Conservation (phyloP, 2,113 vertebrate genomes). For the Microcebus ravelobensis region DNA sequence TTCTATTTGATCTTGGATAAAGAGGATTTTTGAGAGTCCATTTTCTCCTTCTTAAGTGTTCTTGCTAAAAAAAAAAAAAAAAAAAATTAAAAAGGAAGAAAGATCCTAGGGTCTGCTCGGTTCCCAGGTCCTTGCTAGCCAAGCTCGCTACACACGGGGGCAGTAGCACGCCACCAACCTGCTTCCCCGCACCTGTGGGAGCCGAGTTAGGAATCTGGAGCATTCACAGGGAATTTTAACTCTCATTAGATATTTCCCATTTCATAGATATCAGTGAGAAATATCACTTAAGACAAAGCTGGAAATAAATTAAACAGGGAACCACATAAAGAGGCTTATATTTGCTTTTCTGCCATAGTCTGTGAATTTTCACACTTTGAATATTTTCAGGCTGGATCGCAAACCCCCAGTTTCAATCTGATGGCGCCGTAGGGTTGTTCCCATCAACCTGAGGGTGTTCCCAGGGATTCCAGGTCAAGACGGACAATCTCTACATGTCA, state of each 20-base stretch:
- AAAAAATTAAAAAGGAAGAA: neutral
- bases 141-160: conserved; percentile 63
- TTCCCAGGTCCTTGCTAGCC: conserved; percentile 51
- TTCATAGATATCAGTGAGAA: conserved; percentile 59
- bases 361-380: conserved; percentile 54
- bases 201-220: neutral
- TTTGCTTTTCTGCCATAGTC: conserved; percentile 59
- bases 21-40: conserved; percentile 75
- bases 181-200: fast-evolving
- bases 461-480: conserved; percentile 1
- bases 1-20: conserved; percentile 80
- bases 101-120: neutral
- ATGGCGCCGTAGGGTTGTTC: neutral
- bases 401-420: neutral
- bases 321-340: conserved; percentile 60
- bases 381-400: conserved; percentile 25
- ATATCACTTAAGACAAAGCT: conserved; percentile 75
- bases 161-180: conserved; percentile 63
- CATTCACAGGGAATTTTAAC: conserved; percentile 19
- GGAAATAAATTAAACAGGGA: conserved; percentile 74
- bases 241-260: conserved; percentile 58
- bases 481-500: neutral
- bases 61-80: conserved; percentile 27
- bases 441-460: neutral
- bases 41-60: conserved; percentile 73